Percentiles rank a stretch among this genome's conserved stretches.
phyloP scores from a whole-genome alignment of 30 jellyfish, hydroid and myxozoan genomes.

The Turritopsis rubra region DNA sequence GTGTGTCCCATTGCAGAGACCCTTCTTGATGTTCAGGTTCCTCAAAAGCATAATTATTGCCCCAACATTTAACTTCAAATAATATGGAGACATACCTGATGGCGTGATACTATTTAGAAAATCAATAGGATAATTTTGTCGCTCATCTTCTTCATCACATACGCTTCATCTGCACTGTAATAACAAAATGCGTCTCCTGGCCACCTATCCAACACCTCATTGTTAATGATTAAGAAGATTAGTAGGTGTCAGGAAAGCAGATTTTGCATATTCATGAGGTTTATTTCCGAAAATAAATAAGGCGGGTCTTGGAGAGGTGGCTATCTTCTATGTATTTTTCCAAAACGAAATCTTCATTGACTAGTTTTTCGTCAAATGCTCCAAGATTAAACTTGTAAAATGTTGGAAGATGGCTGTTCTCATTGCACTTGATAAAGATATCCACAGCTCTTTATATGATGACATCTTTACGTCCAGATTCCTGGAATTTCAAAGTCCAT shows the following conservation, averaged over 20 bases:
- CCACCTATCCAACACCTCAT: slow-evolving; percentile 3
- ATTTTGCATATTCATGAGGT: slow-evolving; percentile 13
- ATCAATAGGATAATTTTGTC: background rate
- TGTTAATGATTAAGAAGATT: slow-evolving; percentile 26
- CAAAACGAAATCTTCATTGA: no score
- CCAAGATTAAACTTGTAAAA: no score
- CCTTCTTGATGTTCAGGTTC: slow-evolving; percentile 32
- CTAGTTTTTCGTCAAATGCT: no score
- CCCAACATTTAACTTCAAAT: slow-evolving; percentile 40
- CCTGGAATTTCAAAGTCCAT: no score
- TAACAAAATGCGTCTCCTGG: slow-evolving; percentile 26
- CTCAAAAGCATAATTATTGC: slow-evolving; percentile 42
- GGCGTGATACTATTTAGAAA: background rate
- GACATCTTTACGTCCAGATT: no score
- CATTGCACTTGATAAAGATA: no score
- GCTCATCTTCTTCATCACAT: background rate
- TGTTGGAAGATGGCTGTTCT: no score
- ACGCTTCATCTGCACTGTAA: slow-evolving; percentile 21
- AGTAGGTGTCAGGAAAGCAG: slow-evolving; percentile 29
- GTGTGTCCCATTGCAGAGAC: slow-evolving; percentile 36
- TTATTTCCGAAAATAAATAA: no score
- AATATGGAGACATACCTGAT: slow-evolving; percentile 48
- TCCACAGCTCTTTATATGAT: no score
- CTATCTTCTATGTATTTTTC: no score
- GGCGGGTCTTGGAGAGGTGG: no score